Evolutionary conservation across 1,140 invertebrate species (phyloP).

Genomic region (Pristionchus pacificus): DNA sequence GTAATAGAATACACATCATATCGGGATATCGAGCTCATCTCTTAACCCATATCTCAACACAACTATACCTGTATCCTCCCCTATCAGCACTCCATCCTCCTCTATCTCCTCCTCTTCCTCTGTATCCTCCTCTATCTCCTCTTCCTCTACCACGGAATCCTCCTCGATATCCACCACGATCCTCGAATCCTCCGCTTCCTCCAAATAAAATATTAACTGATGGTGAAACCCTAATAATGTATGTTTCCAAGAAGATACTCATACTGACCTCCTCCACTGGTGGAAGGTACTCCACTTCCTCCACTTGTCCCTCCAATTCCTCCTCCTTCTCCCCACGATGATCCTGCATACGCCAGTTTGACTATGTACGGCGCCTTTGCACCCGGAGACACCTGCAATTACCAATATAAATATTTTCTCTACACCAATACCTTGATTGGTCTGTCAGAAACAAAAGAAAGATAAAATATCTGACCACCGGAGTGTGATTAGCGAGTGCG

Average conservation of each 20-base stretch:
- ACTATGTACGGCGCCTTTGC: not conserved
- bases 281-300: too few species aligned
- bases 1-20: too few species aligned
- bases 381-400: not conserved
- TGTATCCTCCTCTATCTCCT: not conserved
- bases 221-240: not conserved
- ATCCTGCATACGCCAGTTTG: not conserved
- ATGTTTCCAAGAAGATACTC: not conserved
- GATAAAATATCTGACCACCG: conserved; percentile 62
- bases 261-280: not conserved
- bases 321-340: not conserved
- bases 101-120: not conserved
- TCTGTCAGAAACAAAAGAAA: not conserved
- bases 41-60: too few species aligned
- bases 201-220: not conserved
- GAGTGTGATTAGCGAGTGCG: conserved; percentile 88
- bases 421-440: too few species aligned
- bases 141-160: not conserved
- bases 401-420: too few species aligned
- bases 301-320: not conserved
- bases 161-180: not conserved
- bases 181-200: not conserved
- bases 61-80: too few species aligned
- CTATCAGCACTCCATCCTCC: not conserved
- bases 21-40: too few species aligned